Evolutionary conservation across 2,113 vertebrate species (phyloP), one percentile per base, ranked within the genome.

Genomic region (Lophius piscatorius): DNA sequence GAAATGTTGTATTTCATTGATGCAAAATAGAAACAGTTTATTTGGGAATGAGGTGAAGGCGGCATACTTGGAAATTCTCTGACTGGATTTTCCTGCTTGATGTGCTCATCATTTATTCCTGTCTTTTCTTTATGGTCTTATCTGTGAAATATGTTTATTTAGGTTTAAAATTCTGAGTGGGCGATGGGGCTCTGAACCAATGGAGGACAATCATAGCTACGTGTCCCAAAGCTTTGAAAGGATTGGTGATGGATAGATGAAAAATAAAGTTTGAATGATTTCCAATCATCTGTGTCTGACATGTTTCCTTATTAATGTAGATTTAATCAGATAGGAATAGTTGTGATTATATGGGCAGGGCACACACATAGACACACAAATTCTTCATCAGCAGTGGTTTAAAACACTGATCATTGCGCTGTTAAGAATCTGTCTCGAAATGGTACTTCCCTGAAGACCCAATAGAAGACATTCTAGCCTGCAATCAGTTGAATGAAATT

Each of bases 171-270:
- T 20, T 39, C 45, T 22, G 9, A 31, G 16, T 49, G 54, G 11
- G 34, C 49, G 59, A 55, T 1, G 42, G 54, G 63, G 58, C 70
- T 67, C 74, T 40, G 48, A 60, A 50, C 45, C 62, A 51, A 65
- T 36, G 60, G 59, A 55, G 1, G 90, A 91, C 90, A 91, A 91
- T 90, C 87, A 81, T 74, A 82, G 70, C 70, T 79, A 77, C 51
- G 62, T 50, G 58, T 74, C 78, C 64, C 77, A 72, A 82, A 85
- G 79, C 82, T 85, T 77, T 84, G 74, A 63, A 58, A 57, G 16
- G 65, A 64, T 6, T 55, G 63, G 48, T 22, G 40, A 57, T 41
- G 23, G 70, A 62, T 1, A 16, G 35, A n/a, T n/a, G 59, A 74
- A 6, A 8, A 89, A 85, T 89, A 89, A 89, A 86, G 63, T 60